Evolutionary conservation across 2,797 vertebrate species (phyloP), one percentile per base, ranked within the genome.

Genomic region (Alauda arvensis): DNA sequence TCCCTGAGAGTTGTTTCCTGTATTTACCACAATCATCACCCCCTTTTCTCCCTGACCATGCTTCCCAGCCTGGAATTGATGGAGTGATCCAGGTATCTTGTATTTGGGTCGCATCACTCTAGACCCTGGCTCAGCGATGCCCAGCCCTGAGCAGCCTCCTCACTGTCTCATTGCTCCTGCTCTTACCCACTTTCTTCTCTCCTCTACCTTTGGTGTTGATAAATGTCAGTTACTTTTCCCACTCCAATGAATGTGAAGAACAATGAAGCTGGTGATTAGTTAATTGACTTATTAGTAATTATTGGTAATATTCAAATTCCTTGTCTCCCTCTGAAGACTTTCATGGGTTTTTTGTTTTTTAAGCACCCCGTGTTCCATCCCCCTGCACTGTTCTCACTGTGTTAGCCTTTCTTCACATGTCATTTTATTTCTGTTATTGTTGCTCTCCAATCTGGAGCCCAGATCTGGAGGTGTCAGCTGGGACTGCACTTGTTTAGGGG

Each of bases 281-380:
- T 66, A 84, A 53, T 55, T 63, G 52, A 51, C 8, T 55, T 40
- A 48, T 60, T 88, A 56, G 28, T 70, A 74, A 48, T 63, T 33
- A 63, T 52, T 45, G 34, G 13, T 57, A 24, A 42, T 46, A 57
- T 31, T 75, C 24, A 65, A 80, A 71, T n/a, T 49, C 29, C 6
- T 42, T 49, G 5, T 45, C 10, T 17, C 14, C 2, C 10, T 49
- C 61, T 79, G 19, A 74, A 59, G 12, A 48, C 75, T 65, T 59
- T 18, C 3, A 3, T 14, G 8, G 8, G 1, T 10, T 31, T 20
- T 61, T 74, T 39, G 3, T 0, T 1, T 14, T 63, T 60, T 33
- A 66, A n/a, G 45, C 34, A 45, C 9, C 2, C 8, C 28, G 6
- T 43, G 11, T 51, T 71, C 31, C 14, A 53, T 55, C 2, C 5